Conservation (phyloP, 2,797 vertebrate genomes). For the Pipistrellus pygmaeus region DNA sequence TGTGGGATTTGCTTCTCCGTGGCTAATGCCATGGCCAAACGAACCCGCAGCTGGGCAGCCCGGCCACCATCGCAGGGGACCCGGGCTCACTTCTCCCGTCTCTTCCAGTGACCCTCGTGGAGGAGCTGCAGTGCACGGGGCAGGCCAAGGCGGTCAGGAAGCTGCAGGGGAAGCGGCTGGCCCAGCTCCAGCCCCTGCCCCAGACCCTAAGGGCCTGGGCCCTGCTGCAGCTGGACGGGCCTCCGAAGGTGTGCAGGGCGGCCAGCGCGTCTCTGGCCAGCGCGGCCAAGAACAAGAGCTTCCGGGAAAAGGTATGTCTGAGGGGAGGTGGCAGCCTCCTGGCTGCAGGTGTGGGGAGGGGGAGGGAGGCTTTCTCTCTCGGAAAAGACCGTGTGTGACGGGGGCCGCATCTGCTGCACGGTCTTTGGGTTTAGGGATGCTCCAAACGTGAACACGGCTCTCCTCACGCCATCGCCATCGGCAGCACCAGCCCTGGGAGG, state of each 20-base stretch:
- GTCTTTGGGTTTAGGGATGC: not conserved
- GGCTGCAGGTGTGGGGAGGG: not conserved
- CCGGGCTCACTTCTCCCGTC: not conserved
- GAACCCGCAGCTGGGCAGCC: not conserved
- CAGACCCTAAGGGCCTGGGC: constrained; percentile 91
- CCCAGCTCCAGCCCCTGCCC: constrained; percentile 92
- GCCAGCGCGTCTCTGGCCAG: constrained; percentile 89
- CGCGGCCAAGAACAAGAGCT: constrained; percentile 86
- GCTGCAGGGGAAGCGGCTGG: constrained; percentile 89
- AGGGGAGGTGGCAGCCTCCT: not conserved
- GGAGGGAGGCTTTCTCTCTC: rapidly evolving
- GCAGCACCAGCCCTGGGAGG: not conserved
- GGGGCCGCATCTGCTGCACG: rapidly evolving
- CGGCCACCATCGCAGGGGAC: rapidly evolving
- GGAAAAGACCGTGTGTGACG: rapidly evolving
- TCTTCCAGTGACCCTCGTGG: constrained; percentile 90
- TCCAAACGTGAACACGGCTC: rapidly evolving
- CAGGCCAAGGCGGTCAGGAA: constrained; percentile 90
- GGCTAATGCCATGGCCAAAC: not conserved
- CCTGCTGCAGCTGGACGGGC: constrained; percentile 92
- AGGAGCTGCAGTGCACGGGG: constrained; percentile 90
- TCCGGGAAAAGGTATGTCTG: constrained; percentile 91
- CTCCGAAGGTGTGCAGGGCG: constrained; percentile 91
- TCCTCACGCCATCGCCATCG: rapidly evolving
- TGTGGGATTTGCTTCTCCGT: not conserved